Base-by-base conservation (phyloP, 1,140 invertebrate species). In the Drosophila prosaltans region DNA sequence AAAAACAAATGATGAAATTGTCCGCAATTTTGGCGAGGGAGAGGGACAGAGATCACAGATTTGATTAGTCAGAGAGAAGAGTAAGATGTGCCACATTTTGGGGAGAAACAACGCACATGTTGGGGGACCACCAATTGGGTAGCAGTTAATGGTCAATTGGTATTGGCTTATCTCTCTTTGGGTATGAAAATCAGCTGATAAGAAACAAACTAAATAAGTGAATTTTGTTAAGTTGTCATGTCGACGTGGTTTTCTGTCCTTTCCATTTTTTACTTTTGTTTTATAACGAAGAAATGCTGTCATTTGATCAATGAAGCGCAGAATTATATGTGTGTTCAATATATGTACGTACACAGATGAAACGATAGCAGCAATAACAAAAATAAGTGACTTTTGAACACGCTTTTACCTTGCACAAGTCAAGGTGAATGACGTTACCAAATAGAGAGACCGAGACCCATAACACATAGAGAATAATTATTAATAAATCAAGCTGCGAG, bases 381-480 rank as follows among this genome's bases (percentile, higher is more conserved):
- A n/a, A 59, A 10, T 51, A 51, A 26, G 55, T 65, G 83, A 86
- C 83, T 86, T 86, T 86, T 89, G 83, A 59, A 73, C 82, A 73
- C 45, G 73, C 60, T 76, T 76, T 48, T 71, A 77, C 77, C 64
- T 71, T 74, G 77, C 72, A 59, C 51, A 72, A 88, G 78, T 83
- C 84, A 86, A 86, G 83, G 83, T 86, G 80, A 88, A 89, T 86
- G 76, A 86, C 83, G 82, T 80, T 85, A 78, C 76, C 81, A 85
- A 86, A 78, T 75, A 66, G 62, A 78, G 81, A 40, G 55, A 74
- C 62, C 68, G 65, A 65, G 64, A 65, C 68, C 59, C 43, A 55
- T 57, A 45, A 61, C 32, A 30, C 28, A 63, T 43, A 66, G 62
- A 66, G 55, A 60, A 58, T 73, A 79, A 88, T 83, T 86, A 88